phyloP scores from a whole-genome alignment of 2,113 vertebrate species.

The Nestor notabilis region DNA sequence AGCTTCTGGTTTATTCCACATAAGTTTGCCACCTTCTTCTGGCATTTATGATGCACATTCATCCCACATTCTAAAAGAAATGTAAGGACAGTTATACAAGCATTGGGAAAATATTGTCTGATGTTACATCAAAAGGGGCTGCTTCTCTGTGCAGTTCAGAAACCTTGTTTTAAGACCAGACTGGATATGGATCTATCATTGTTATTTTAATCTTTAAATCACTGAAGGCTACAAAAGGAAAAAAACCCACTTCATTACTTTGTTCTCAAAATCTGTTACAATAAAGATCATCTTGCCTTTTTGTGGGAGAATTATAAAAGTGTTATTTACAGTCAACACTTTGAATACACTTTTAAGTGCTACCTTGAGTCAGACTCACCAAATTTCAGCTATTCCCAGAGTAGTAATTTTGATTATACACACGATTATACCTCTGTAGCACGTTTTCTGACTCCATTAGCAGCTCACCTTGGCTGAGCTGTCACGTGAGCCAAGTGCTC shows the following conservation, averaged over 20 bases:
- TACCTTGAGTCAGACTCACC: not conserved
- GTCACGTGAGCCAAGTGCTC: not conserved
- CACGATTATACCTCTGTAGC: not conserved
- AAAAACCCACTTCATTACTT: not conserved
- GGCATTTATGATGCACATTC: conserved; percentile 98
- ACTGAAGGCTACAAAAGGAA: not conserved
- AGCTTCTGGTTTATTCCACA: conserved; percentile 99
- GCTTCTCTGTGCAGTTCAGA: not conserved
- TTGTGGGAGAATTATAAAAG: not conserved
- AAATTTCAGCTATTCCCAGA: not conserved
- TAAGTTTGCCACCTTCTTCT: conserved; percentile 95
- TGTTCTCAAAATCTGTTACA: not conserved
- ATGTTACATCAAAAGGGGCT: not conserved
- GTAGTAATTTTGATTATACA: not conserved
- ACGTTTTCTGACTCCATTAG: not conserved
- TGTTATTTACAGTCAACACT: not conserved
- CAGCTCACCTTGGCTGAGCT: not conserved
- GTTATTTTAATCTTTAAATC: not conserved
- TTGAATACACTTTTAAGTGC: not conserved
- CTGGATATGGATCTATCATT: not conserved
- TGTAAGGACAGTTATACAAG: not conserved
- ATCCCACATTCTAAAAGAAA: conserved; percentile 87
- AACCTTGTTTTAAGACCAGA: not conserved
- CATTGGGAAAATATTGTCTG: not conserved
- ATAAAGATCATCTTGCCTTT: not conserved